These are phyloP conservation scores for Scrobipalpa atriplicella DNA, from an alignment of 2,888 invertebrate genomes.

Conservation along the genomic window DNA sequence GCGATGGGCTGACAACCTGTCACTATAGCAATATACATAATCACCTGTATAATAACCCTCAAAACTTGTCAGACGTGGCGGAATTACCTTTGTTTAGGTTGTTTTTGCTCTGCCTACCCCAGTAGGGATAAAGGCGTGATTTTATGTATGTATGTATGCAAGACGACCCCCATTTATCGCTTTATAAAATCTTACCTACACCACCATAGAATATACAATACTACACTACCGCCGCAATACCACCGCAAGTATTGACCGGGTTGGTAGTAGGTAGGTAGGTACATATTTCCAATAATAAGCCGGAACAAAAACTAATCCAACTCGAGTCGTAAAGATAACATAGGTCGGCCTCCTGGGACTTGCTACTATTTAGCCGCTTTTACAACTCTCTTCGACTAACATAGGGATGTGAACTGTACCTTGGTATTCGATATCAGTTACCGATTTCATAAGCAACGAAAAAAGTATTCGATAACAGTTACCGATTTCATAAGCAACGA, in stretches of 20 bases:
- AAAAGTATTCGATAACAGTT: too few species aligned
- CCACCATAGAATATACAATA: not conserved
- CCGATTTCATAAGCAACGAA: too few species aligned
- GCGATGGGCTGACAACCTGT: too few species aligned
- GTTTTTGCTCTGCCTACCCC: too few species aligned
- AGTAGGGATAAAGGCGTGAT: too few species aligned
- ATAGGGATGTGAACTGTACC: not conserved
- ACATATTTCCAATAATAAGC: conserved; percentile 67
- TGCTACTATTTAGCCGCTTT: conserved; percentile 30
- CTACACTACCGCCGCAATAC: too few species aligned
- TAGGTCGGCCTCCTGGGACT: conserved; percentile 43
- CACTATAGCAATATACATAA: too few species aligned
- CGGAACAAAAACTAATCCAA: conserved; percentile 76
- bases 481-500: too few species aligned
- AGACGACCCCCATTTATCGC: too few species aligned
- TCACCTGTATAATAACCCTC: too few species aligned
- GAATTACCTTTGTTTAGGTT: too few species aligned
- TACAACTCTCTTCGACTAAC: conserved; percentile 20
- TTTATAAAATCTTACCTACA: not conserved
- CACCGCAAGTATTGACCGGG: conserved; percentile 28
- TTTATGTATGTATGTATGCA: not conserved
- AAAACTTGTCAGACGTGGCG: too few species aligned
- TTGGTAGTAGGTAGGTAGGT: conserved; percentile 24
- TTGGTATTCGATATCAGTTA: conserved; percentile 5
- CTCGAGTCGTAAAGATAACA: conserved; percentile 73